These are phyloP conservation scores for Corbicula japonica DNA, from an alignment of 2,888 invertebrate species.

Conservation along the genomic window DNA sequence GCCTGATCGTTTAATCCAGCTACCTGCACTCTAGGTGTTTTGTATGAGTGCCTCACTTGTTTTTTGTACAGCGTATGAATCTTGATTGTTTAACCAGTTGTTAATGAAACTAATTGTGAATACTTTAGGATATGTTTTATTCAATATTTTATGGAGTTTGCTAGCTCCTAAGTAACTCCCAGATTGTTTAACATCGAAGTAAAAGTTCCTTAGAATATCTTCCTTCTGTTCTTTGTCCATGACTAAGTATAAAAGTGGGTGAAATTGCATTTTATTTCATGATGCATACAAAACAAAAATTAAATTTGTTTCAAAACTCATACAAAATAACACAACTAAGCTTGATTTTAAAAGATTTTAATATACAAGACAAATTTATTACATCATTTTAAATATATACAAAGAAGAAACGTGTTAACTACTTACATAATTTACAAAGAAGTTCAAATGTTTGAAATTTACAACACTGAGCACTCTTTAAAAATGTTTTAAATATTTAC, in stretches of 20 bases:
- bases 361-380: neutral
- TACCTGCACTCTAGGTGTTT: slow-evolving; percentile 46
- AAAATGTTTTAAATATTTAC: neutral
- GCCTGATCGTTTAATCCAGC: slow-evolving; percentile 43
- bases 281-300: neutral
- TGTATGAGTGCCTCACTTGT: slow-evolving; percentile 42
- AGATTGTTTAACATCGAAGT: neutral
- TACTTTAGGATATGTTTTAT: slow-evolving; percentile 1
- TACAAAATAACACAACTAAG: neutral
- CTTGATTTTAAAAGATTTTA: neutral
- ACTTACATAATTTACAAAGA: neutral
- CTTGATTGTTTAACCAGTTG: slow-evolving; percentile 53
- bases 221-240: slow-evolving; percentile 7
- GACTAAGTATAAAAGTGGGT: neutral
- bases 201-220: neutral
- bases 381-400: neutral
- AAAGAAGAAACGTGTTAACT: neutral
- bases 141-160: neutral
- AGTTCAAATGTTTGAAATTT: neutral
- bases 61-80: slow-evolving; percentile 39
- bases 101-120: slow-evolving; percentile 26
- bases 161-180: slow-evolving; percentile 1
- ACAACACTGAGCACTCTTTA: neutral
- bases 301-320: neutral
- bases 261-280: neutral